Evolutionary conservation across 2,113 vertebrate genomes (phyloP).

Genomic region (Nesoenas mayeri): DNA sequence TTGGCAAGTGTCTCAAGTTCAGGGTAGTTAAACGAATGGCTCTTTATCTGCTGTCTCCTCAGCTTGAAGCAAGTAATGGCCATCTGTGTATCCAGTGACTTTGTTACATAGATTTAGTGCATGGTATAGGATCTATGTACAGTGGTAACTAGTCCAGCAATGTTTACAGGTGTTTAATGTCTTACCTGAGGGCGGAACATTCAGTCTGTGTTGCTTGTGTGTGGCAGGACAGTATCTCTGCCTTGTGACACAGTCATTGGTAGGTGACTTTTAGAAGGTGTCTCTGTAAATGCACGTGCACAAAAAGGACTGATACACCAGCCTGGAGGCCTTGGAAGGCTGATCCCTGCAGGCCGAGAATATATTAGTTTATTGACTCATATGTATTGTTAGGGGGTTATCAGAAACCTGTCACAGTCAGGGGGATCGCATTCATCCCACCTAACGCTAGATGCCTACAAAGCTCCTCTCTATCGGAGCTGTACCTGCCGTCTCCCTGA

Average conservation of each 20-base stretch:
- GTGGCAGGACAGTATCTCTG: not conserved
- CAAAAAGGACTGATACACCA: not conserved
- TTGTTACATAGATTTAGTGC: not conserved
- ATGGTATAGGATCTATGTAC: accelerated
- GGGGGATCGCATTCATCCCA: not conserved
- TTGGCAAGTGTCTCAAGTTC: not conserved
- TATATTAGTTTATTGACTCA: not conserved
- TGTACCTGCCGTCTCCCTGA: not conserved
- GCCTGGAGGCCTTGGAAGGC: not conserved
- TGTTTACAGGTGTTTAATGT: not conserved
- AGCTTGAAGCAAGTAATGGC: not conserved
- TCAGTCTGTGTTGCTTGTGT: not conserved
- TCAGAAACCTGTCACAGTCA: not conserved
- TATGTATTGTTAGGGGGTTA: not conserved
- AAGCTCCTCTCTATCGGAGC: not conserved
- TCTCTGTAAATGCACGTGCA: not conserved
- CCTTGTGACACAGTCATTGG: not conserved
- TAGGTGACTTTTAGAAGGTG: not conserved
- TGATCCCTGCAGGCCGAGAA: not conserved
- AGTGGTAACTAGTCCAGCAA: not conserved
- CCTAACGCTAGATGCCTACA: not conserved
- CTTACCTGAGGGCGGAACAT: not conserved
- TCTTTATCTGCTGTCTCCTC: not conserved
- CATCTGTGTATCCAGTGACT: not conserved
- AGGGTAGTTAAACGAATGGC: not conserved